These are phyloP conservation scores for Harpagifer antarcticus DNA, from an alignment of 2,797 vertebrate genomes.

Conservation along the genomic window DNA sequence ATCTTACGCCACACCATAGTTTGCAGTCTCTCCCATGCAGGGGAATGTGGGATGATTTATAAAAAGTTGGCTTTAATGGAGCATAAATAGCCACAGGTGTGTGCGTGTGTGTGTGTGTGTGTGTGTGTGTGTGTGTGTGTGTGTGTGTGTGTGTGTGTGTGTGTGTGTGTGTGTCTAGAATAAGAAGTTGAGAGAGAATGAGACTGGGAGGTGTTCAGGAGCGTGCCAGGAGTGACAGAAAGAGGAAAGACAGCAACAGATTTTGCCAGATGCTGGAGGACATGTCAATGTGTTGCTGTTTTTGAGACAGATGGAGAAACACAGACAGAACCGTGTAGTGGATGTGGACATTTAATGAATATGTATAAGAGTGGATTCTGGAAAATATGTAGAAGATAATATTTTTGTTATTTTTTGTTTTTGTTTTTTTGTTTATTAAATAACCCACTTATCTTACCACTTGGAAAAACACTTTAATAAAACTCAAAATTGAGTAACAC, in stretches of 20 bases:
- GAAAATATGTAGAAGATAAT: no score
- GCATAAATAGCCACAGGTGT: slow-evolving; percentile 48
- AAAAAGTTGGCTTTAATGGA: slow-evolving; percentile 47
- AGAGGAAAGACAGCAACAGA: slow-evolving; percentile 39
- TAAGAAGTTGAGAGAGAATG: not conserved
- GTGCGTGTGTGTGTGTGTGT: slow-evolving; percentile 10
- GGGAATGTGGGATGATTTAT: slow-evolving; percentile 19
- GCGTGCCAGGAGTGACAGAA: slow-evolving; percentile 42
- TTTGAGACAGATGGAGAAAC: slow-evolving; percentile 15
- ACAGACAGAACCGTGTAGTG: not conserved
- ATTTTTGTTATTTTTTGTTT: no score
- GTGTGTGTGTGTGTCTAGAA: slow-evolving; percentile 11
- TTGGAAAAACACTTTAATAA: no score
- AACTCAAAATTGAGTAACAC: no score
- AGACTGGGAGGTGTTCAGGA: slow-evolving; percentile 30
- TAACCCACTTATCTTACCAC: no score
- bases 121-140: slow-evolving; percentile 22
- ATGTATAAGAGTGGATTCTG: not conserved
- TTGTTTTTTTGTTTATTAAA: no score
- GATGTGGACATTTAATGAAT: not conserved
- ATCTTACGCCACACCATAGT: slow-evolving; percentile 48
- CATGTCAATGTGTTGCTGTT: slow-evolving; percentile 31
- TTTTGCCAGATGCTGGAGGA: slow-evolving; percentile 37
- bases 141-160: slow-evolving; percentile 27
- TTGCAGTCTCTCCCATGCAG: slow-evolving; percentile 19